phyloP scores from a whole-genome alignment of 1,140 invertebrate genomes.

The Diabrotica undecimpunctata region DNA sequence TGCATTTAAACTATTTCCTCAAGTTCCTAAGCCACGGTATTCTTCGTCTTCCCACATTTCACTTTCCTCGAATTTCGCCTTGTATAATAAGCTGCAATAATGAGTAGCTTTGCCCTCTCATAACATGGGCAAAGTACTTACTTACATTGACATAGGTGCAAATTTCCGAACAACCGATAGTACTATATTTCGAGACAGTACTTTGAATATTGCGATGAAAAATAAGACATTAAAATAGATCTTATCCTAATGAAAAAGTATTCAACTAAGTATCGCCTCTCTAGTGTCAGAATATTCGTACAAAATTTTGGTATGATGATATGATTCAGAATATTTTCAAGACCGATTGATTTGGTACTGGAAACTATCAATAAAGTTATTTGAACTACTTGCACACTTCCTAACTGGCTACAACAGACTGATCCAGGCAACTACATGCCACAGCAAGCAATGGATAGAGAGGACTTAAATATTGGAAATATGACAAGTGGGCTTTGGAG shows the following conservation, averaged over 20 bases:
- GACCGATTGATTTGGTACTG: conserved; percentile 23
- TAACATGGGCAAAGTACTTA: conserved; percentile 35
- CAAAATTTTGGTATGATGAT: conserved; percentile 19
- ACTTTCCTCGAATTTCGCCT: no score
- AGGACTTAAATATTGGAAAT: background rate
- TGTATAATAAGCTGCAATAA: no score
- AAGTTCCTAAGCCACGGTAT: no score
- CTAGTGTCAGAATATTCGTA: conserved; percentile 11
- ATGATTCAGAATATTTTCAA: conserved; percentile 15
- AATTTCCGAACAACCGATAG: conserved; percentile 10
- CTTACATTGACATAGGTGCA: conserved; percentile 45
- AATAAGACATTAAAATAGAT: conserved; percentile 5
- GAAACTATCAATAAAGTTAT: conserved; percentile 18
- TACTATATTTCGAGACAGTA: conserved; percentile 10
- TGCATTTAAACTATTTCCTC: no score
- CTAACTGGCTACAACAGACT: conserved; percentile 26
- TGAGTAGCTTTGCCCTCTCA: no score
- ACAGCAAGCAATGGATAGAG: background rate
- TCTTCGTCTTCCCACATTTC: no score
- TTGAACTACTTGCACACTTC: conserved; percentile 13
- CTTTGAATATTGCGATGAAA: conserved; percentile 2
- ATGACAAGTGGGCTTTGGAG: background rate
- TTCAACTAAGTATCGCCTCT: conserved; percentile 15
- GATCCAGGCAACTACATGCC: background rate
- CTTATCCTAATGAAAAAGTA: conserved; percentile 5